Evolutionary conservation across 2,888 invertebrate genomes (phyloP), one percentile per base, ranked within the genome.

Genomic region (Diabrotica balteata): DNA sequence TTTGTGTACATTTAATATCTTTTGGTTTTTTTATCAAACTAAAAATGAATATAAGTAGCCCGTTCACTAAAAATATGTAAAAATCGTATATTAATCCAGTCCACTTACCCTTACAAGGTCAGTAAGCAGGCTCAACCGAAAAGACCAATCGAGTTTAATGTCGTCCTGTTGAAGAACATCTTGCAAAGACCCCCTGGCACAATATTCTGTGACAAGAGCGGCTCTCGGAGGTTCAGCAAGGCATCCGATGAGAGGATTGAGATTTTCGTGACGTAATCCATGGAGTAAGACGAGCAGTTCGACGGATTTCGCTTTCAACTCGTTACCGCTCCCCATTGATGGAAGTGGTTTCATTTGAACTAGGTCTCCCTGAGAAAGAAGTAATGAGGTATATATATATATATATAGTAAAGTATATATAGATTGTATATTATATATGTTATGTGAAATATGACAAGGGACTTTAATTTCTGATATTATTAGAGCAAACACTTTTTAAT

Each of bases 71-170:
- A 32, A 32, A 4, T 32, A 32, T 32, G 32, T 32, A 32, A 32
- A 32, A 32, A 2, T 32, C 32, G 32, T 4, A 32, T 32, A 32
- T 32, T 32, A 32, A 32, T 32, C 32, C 32, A 32, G 4, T 32
- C 32, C 59, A 81, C 86, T 86, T 85, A 92, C 92, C 85, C 94
- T 88, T 76, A 96, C 95, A 71, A 97, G 87, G 86, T 97, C 97
- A 8, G 96, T 96, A 59, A 97, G 88, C 73, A 98, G 87, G 51
- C 97, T 97, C 67, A 97, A 87, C 67, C 96, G 92, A 86, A 97
- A 97, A 64, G 95, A 94, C 96, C 97, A 97, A 86, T 98, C 97
- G 77, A 96, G 88, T 84, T 93, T 93, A 81, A 96, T 94, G 83
- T 95, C 95, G 81, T 94, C 94, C 84, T 94, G 93, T 78, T 93